Conservation (phyloP, 2,113 vertebrate genomes). For the Rostratula benghalensis region DNA sequence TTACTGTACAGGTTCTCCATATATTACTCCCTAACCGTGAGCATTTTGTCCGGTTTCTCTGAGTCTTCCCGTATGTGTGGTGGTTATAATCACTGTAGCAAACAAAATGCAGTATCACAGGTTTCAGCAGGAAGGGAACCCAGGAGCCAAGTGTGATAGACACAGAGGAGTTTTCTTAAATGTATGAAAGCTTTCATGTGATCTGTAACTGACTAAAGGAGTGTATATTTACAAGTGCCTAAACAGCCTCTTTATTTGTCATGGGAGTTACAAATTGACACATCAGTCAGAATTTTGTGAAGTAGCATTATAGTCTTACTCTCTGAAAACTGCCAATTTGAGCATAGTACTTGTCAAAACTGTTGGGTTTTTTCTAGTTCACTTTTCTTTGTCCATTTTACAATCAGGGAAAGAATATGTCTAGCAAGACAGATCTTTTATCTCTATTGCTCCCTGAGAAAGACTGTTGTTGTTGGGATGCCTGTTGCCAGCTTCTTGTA, state of each 20-base stretch:
- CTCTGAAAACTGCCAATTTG: not conserved
- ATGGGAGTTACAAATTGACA: not conserved
- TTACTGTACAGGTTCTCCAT: not conserved
- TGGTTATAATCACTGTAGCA: not conserved
- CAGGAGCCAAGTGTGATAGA: rapidly evolving
- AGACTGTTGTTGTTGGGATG: not conserved
- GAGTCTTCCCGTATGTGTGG: not conserved
- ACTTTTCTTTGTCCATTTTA: constrained; percentile 3
- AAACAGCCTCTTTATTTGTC: not conserved
- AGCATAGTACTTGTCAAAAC: not conserved
- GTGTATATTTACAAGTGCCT: not conserved
- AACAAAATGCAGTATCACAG: not conserved
- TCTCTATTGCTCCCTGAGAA: not conserved
- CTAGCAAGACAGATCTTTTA: not conserved
- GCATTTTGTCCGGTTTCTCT: not conserved
- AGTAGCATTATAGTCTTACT: not conserved
- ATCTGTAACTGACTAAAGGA: not conserved
- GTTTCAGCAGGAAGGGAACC: not conserved
- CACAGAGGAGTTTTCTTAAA: not conserved
- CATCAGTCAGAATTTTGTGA: constrained; percentile 5
- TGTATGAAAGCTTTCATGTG: not conserved
- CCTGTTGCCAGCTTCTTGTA: not conserved
- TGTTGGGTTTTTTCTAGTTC: not conserved
- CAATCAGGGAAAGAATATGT: not conserved
- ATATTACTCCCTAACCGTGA: not conserved